phyloP scores from a whole-genome alignment of 1,140 invertebrate genomes.

The Apocrypta bakeri region DNA sequence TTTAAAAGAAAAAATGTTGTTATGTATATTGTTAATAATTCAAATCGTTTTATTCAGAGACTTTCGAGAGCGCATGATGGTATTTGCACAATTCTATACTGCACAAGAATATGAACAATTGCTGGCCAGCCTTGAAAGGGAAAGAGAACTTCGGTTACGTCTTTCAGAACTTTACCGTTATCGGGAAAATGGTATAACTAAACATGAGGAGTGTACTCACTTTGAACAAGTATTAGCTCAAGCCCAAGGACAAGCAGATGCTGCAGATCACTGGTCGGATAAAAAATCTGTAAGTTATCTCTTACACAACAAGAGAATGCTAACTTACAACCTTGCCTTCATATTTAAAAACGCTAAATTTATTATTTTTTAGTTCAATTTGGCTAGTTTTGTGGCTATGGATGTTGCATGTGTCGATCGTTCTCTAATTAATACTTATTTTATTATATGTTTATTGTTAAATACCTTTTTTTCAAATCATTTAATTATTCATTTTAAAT shows the following conservation, averaged over 20 bases:
- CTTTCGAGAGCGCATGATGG: constrained; percentile 86
- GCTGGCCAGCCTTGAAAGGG: constrained; percentile 84
- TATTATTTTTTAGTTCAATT: constrained; percentile 35
- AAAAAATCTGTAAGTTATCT: constrained; percentile 77
- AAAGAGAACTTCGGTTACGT: constrained; percentile 87
- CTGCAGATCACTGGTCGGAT: constrained; percentile 70
- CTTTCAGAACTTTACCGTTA: constrained; percentile 89
- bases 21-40: not conserved
- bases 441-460: constrained; percentile 15
- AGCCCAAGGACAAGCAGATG: constrained; percentile 67
- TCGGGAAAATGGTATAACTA: constrained; percentile 85
- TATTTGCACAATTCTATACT: constrained; percentile 91
- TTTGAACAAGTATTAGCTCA: constrained; percentile 82
- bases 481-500: not conserved
- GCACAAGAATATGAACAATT: constrained; percentile 88
- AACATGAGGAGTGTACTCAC: constrained; percentile 87
- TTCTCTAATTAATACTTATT: constrained; percentile 33
- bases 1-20: not conserved
- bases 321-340: constrained; percentile 4
- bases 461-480: not conserved
- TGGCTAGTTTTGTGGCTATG: constrained; percentile 45
- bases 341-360: constrained; percentile 18
- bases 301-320: constrained; percentile 36
- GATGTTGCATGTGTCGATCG: constrained; percentile 48
- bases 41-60: constrained; percentile 75